Evolutionary conservation across 2,888 invertebrate species (phyloP), one percentile per base, ranked within the genome.

Genomic region (Palloptera scutellata): DNA sequence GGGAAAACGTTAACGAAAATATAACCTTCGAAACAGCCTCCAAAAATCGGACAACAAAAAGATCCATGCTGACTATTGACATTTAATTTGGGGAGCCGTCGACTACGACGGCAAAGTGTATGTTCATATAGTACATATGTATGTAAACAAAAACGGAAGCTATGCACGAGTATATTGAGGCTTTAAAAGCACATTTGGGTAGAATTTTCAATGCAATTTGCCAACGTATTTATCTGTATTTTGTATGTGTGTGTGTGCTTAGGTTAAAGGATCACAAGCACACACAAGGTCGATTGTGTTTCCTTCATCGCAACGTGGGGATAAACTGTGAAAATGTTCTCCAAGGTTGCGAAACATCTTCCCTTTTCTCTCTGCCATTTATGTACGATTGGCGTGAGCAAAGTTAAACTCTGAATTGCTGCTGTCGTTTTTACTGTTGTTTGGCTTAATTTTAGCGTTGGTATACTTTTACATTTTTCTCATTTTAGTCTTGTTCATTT

Each of bases 161-260:
- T 30, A 30, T n/a, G n/a, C n/a, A n/a, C n/a, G n/a, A n/a, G n/a
- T n/a, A n/a, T 30, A 30, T 30, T 42, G 13, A 40, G 11, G 53
- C 40, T 60, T 43, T 54, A 52, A 65, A 53, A 60, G 54, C 45
- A 60, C 65, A 45, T 65, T 65, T 60, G 58, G 62, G 61, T 62
- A 19, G 48, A 62, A 59, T 67, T 67, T 67, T 43, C 30, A 52
- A 51, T 40, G 62, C 58, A 53, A 15, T 58, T 54, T 6, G 17
- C 12, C 60, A 19, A 42, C 15, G 15, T 9, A 41, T 19, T 19
- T 20, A 53, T 53, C 42, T 15, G 15, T 15, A 3, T 19, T 11
- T 15, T 1, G 20, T 45, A 15, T 17, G 41, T 57, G 51, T 48
- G 55, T 58, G 30, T 58, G 15, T 45, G 30, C 17, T n/a, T 30